phyloP scores from a whole-genome alignment of 2,113 vertebrate species.

The Gymnogyps californianus region DNA sequence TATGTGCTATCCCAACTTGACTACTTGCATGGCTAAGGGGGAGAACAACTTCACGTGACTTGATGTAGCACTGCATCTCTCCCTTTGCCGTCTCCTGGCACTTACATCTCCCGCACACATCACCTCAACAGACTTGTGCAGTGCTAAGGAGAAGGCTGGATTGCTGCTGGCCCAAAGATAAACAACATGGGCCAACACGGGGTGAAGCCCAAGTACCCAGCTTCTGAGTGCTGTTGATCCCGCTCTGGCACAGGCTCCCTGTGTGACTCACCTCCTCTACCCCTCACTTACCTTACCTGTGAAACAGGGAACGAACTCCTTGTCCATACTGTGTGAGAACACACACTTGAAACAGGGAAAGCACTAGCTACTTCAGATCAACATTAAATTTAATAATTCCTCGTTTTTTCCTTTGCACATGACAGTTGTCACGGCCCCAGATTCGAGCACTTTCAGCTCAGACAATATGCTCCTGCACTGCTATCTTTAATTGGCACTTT shows the following conservation, averaged over 20 bases:
- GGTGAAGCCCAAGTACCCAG: neutral
- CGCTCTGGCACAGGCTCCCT: neutral
- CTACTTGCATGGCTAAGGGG: neutral
- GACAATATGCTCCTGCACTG: neutral
- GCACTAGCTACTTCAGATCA: neutral
- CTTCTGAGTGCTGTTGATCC: neutral
- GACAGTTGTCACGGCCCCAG: neutral
- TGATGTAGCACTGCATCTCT: rapidly evolving
- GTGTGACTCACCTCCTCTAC: neutral
- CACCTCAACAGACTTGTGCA: neutral
- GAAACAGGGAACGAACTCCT: neutral
- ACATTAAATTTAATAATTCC: neutral
- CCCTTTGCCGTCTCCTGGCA: neutral
- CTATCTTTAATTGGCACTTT: slow-evolving; percentile 51
- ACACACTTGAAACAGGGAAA: neutral
- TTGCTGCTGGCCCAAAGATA: neutral
- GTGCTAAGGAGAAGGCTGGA: neutral
- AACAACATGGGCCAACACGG: neutral
- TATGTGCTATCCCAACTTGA: neutral
- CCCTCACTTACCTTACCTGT: neutral
- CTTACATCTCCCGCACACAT: neutral
- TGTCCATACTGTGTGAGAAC: neutral
- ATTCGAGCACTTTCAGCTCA: slow-evolving; percentile 7
- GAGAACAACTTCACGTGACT: neutral
- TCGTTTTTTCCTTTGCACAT: neutral